phyloP scores from a whole-genome alignment of 1,140 invertebrate genomes.

The Euschistus heros region DNA sequence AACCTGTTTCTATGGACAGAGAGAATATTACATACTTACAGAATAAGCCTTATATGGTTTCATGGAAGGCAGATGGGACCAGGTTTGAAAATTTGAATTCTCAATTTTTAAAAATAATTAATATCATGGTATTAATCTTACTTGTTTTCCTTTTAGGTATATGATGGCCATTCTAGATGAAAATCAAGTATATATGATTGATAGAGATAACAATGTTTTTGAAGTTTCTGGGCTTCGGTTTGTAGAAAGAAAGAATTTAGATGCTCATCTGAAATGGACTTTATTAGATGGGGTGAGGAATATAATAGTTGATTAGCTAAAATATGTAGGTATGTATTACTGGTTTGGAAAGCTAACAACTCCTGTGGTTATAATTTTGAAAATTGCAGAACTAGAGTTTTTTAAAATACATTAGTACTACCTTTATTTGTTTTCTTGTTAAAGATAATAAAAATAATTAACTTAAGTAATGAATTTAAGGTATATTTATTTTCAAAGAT shows the following conservation, averaged over 20 bases:
- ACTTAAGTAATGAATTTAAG: too few species aligned
- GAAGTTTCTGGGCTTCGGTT: slow-evolving; percentile 71
- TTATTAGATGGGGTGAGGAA: slow-evolving; percentile 80
- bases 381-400: too few species aligned
- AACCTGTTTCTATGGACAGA: slow-evolving; percentile 92
- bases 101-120: background rate
- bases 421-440: too few species aligned
- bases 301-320: slow-evolving; percentile 21
- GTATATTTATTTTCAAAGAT: too few species aligned
- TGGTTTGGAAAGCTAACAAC: background rate
- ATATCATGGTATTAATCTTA: too few species aligned
- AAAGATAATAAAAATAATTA: too few species aligned
- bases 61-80: slow-evolving; percentile 98
- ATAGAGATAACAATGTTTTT: slow-evolving; percentile 93
- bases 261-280: slow-evolving; percentile 64
- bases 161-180: slow-evolving; percentile 89
- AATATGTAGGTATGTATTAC: slow-evolving; percentile 10
- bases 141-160: slow-evolving; percentile 52
- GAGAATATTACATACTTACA: slow-evolving; percentile 67
- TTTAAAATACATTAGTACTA: too few species aligned
- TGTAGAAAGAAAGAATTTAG: slow-evolving; percentile 58
- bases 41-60: slow-evolving; percentile 83
- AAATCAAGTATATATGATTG: slow-evolving; percentile 83
- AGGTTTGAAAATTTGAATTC: slow-evolving; percentile 43
- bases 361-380: too few species aligned